Conservation (phyloP, 2,797 vertebrate species). For the Sylvia borin region DNA sequence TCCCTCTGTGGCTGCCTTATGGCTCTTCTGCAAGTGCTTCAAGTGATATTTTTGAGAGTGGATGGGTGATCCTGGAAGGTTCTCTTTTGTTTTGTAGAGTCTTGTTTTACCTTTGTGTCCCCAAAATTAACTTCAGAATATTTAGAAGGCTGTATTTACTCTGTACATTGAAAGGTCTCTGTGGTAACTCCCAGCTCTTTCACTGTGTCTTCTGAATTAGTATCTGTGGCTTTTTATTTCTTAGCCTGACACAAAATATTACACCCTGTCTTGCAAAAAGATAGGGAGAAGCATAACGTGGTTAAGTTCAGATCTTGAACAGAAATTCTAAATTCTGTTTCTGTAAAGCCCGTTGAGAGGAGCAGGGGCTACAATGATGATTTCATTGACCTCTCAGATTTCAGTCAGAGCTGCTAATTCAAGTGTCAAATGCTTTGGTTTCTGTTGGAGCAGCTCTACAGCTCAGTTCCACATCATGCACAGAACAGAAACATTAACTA, state of each 20-base stretch:
- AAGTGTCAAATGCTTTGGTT: not conserved
- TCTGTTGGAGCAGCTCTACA: fast-evolving
- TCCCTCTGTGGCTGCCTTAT: not conserved
- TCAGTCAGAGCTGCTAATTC: not conserved
- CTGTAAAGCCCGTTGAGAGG: not conserved
- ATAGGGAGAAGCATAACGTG: fast-evolving
- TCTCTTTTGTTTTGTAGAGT: not conserved
- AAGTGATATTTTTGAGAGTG: not conserved
- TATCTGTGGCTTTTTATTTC: not conserved
- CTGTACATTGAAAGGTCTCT: fast-evolving
- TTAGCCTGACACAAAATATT: not conserved
- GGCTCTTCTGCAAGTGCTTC: not conserved
- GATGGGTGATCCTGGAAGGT: not conserved
- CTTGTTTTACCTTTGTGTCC: not conserved
- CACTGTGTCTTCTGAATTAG: not conserved
- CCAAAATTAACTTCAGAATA: not conserved
- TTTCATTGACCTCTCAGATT: not conserved
- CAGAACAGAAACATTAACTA: not conserved
- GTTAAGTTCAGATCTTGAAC: not conserved
- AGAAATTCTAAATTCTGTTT: not conserved
- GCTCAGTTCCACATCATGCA: not conserved
- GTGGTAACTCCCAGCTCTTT: not conserved
- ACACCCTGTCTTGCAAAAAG: not conserved
- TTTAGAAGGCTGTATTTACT: not conserved
- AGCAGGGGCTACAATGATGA: not conserved